phyloP scores from a whole-genome alignment of 2,888 invertebrate species.

The Pseudococcus jackbeardsleyi region DNA sequence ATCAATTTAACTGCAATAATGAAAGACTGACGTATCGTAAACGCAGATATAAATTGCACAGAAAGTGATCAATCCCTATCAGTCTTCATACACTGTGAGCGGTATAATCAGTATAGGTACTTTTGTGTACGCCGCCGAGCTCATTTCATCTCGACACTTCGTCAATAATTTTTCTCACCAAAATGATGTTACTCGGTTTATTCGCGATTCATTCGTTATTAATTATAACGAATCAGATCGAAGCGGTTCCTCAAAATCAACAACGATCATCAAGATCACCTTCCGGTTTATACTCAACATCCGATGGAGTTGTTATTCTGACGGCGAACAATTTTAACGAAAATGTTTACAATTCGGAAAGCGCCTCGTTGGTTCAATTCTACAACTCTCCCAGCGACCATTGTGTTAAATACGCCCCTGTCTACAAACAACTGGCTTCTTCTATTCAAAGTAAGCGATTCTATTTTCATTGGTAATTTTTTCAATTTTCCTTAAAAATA shows the following conservation, averaged over 20 bases:
- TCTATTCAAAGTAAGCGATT: slow-evolving; percentile 73
- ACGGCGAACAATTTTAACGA: slow-evolving; percentile 48
- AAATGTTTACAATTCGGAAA: slow-evolving; percentile 33
- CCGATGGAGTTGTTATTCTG: slow-evolving; percentile 15
- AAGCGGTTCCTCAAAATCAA: neutral
- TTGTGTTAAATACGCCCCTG: slow-evolving; percentile 90
- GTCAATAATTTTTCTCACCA: too few relatives aligned
- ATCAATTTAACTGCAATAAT: too few relatives aligned
- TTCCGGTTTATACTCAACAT: neutral
- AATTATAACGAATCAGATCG: neutral
- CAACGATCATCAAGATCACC: neutral
- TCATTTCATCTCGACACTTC: too few relatives aligned
- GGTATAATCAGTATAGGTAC: too few relatives aligned
- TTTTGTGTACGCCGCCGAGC: too few relatives aligned
- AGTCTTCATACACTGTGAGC: too few relatives aligned
- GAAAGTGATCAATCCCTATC: too few relatives aligned
- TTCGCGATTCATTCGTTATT: slow-evolving; percentile 31
- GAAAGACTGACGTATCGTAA: too few relatives aligned
- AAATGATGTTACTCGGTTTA: slow-evolving; percentile 18
- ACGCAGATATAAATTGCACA: too few relatives aligned
- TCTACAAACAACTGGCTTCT: slow-evolving; percentile 84
- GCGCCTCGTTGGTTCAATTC: slow-evolving; percentile 81
- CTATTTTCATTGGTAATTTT: neutral
- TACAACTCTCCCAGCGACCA: slow-evolving; percentile 98
- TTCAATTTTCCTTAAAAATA: neutral